Evolutionary conservation across 2,797 vertebrate species (phyloP).

Genomic region (Sitta carolinensis): DNA sequence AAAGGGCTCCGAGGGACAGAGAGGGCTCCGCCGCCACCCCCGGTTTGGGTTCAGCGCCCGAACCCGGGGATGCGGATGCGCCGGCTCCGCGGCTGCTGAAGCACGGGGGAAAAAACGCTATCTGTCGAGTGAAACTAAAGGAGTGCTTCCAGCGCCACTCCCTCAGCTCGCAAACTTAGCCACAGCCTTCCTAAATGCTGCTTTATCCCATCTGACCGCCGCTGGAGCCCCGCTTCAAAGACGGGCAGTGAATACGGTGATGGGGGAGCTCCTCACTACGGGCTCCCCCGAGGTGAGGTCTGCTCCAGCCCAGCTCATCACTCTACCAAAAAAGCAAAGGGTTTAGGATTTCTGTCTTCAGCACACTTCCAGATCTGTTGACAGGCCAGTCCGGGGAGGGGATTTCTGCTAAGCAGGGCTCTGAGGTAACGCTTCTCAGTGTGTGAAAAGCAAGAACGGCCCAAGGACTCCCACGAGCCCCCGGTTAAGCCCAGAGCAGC

Average conservation of each 20-base stretch:
- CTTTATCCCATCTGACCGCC: background rate
- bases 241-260: background rate
- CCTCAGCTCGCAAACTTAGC: background rate
- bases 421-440: constrained; percentile 9
- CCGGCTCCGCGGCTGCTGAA: background rate
- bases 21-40: background rate
- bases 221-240: background rate
- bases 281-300: background rate
- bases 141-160: background rate
- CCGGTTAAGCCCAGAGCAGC: constrained; percentile 4
- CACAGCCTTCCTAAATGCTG: background rate
- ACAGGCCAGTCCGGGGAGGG: background rate
- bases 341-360: background rate
- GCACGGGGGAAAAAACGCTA: background rate
- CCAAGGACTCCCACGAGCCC: background rate
- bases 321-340: background rate
- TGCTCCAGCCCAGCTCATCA: background rate
- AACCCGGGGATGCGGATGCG: background rate
- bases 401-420: constrained; percentile 27
- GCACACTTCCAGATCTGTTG: background rate
- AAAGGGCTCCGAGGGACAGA: constrained; percentile 46
- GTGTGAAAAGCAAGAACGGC: background rate
- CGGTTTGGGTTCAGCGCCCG: background rate
- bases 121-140: constrained; percentile 21
- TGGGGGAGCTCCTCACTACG: background rate